Conservation (phyloP, 2,113 vertebrate genomes). For the Trogon melanurus region DNA sequence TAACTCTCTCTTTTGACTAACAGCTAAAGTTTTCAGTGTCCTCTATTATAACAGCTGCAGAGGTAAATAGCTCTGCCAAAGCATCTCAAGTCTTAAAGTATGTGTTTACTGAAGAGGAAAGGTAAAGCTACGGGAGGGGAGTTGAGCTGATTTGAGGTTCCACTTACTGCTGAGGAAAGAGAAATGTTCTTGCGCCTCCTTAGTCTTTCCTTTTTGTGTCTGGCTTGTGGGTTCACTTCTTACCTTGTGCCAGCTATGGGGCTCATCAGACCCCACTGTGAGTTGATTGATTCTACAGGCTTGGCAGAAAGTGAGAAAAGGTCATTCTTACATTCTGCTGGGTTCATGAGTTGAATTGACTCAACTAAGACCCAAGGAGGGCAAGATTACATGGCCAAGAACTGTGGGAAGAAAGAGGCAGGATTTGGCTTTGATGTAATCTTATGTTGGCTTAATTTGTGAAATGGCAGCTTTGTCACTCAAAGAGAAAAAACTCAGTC, state of each 20-base stretch:
- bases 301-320: not conserved
- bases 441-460: not conserved
- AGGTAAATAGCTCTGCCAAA: not conserved
- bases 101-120: not conserved
- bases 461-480: not conserved
- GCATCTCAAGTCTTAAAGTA: not conserved
- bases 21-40: not conserved
- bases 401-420: not conserved
- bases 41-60: not conserved
- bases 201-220: not conserved
- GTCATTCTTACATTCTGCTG: not conserved
- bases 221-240: not conserved
- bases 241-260: not conserved
- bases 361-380: not conserved
- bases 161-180: not conserved
- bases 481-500: not conserved
- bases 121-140: not conserved
- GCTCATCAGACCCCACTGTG: not conserved
- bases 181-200: not conserved
- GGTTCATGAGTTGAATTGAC: accelerated
- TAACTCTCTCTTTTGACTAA: not conserved
- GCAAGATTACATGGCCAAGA: not conserved
- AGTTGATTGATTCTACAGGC: not conserved
- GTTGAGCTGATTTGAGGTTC: not conserved
- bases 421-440: not conserved